Evolutionary conservation across 2,888 invertebrate species (phyloP).

Genomic region (Vannuccia rotundouncinata): DNA sequence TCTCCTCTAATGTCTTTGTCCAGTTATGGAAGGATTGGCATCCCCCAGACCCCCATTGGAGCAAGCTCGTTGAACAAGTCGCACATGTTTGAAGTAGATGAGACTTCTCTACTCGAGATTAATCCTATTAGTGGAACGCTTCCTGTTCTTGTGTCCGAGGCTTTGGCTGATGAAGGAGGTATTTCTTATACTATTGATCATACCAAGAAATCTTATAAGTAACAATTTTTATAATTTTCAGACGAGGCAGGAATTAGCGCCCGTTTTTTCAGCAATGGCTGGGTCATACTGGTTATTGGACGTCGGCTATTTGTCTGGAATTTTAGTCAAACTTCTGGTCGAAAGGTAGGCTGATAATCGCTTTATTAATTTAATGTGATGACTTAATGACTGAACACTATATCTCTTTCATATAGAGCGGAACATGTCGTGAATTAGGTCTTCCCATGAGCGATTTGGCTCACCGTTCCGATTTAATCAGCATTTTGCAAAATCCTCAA

Average conservation of each 20-base stretch:
- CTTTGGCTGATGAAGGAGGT: neutral
- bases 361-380: neutral
- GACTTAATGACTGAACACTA: no score
- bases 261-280: neutral
- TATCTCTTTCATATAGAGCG: neutral
- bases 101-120: neutral
- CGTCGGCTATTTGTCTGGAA: constrained; percentile 8
- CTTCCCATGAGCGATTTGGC: constrained; percentile 6
- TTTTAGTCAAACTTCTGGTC: neutral
- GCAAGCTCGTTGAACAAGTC: neutral
- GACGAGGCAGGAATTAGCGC: neutral
- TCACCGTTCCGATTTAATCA: neutral
- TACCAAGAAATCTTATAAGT: neutral
- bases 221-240: neutral
- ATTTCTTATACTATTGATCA: no score
- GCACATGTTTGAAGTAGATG: neutral
- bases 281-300: neutral
- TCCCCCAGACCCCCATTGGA: neutral
- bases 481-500: neutral
- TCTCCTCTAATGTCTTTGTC: no score
- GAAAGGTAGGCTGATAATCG: neutral
- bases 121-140: neutral
- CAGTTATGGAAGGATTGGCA: no score
- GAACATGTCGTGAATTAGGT: neutral
- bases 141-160: neutral